Evolutionary conservation across 1,140 invertebrate species (phyloP).

Genomic region (Choristoneura fumiferana): DNA sequence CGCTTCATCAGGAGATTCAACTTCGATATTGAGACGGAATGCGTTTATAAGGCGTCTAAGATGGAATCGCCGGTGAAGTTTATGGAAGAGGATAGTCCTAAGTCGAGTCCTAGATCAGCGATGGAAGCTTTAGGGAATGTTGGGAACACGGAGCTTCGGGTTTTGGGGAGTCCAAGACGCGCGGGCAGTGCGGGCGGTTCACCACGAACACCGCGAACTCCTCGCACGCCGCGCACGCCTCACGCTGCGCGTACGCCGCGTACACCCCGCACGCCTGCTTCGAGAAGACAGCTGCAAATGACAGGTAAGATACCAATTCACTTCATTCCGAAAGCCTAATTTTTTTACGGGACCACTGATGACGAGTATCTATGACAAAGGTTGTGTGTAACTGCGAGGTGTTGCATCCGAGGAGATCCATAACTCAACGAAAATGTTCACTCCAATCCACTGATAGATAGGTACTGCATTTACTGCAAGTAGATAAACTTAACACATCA

Average conservation of each 20-base stretch:
- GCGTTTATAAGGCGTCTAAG: conserved; percentile 55
- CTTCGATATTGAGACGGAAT: conserved; percentile 68
- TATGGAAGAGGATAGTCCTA: conserved; percentile 62
- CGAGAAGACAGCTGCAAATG: conserved; percentile 72
- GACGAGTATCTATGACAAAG: too few relatives aligned
- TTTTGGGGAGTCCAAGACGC: conserved; percentile 58
- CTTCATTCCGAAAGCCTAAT: too few relatives aligned
- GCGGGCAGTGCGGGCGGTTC: conserved; percentile 41
- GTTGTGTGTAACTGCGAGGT: too few relatives aligned
- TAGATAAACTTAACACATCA: too few relatives aligned
- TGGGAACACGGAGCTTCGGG: conserved; percentile 60
- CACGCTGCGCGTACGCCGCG: conserved; percentile 60
- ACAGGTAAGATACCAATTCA: conserved; percentile 67
- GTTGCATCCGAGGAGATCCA: too few relatives aligned
- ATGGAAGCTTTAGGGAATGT: conserved; percentile 62
- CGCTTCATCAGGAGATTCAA: conserved; percentile 69
- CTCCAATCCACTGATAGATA: too few relatives aligned
- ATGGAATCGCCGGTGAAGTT: conserved; percentile 70
- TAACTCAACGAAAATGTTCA: too few relatives aligned
- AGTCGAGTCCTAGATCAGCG: conserved; percentile 54
- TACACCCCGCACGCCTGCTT: conserved; percentile 52
- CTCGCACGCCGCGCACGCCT: conserved; percentile 55
- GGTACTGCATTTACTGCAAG: too few relatives aligned
- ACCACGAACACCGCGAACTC: conserved; percentile 55
- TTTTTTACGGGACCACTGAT: too few relatives aligned